Evolutionary conservation across 2,888 invertebrate genomes (phyloP).

Genomic region (Silvanus unidentatus): DNA sequence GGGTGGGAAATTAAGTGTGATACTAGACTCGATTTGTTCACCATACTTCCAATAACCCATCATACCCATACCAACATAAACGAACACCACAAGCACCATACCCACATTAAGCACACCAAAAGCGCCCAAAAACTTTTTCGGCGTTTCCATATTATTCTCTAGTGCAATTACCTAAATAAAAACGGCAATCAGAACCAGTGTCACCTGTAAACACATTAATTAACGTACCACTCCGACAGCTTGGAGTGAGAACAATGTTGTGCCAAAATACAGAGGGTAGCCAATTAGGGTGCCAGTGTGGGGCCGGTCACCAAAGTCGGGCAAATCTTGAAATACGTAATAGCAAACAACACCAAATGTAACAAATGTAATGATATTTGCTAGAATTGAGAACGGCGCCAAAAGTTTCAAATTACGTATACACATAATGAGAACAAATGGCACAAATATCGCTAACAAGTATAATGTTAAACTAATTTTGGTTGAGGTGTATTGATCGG

Average conservation of each 20-base stretch:
- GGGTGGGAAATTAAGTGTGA: conserved; percentile 75
- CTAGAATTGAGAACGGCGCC: conserved; percentile 84
- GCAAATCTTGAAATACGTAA: conserved; percentile 71
- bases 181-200: background rate
- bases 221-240: conserved; percentile 81
- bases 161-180: conserved; percentile 73
- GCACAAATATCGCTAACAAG: conserved; percentile 46
- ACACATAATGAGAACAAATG: conserved; percentile 74
- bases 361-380: conserved; percentile 76
- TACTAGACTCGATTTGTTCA: conserved; percentile 60
- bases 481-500: conserved; percentile 30
- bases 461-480: conserved; percentile 28
- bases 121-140: conserved; percentile 68
- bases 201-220: background rate
- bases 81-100: conserved; percentile 68
- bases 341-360: conserved; percentile 83
- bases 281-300: conserved; percentile 59
- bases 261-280: conserved; percentile 92
- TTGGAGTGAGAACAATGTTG: conserved; percentile 92
- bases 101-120: conserved; percentile 77
- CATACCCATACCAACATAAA: conserved; percentile 76
- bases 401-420: conserved; percentile 78
- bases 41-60: conserved; percentile 82
- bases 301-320: conserved; percentile 56
- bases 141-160: conserved; percentile 85